Percentiles rank a stretch among this genome's conserved stretches.
These are phyloP conservation scores for Coelinius sp. DNA, from an alignment of 2,888 invertebrate genomes.

Conservation along the genomic window DNA sequence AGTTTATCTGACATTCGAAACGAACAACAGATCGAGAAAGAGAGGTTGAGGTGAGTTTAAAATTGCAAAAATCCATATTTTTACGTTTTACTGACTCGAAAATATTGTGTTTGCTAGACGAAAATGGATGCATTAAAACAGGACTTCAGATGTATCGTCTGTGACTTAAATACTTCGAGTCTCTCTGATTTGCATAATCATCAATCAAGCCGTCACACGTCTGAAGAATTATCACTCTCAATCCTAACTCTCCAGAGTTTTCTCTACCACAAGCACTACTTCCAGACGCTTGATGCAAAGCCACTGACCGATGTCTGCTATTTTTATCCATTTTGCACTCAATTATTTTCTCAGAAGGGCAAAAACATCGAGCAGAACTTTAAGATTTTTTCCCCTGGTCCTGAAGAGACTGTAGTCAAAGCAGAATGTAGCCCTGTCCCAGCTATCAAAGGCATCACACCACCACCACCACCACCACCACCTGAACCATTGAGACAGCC, in stretches of 20 bases:
- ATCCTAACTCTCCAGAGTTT: constrained; percentile 53
- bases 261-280: constrained; percentile 23
- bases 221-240: constrained; percentile 58
- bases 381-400: neutral
- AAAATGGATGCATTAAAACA: constrained; percentile 16
- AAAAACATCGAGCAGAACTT: neutral
- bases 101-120: neutral
- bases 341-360: neutral
- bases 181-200: constrained; percentile 56
- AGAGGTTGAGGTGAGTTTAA: neutral
- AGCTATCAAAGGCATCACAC: no score
- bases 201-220: constrained; percentile 55
- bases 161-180: constrained; percentile 51
- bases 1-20: neutral
- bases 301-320: neutral
- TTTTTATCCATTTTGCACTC: constrained; percentile 1
- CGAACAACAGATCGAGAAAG: neutral
- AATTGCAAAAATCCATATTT: neutral
- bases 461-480: no score
- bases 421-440: neutral
- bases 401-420: neutral
- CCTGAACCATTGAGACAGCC: neutral
- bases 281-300: neutral
- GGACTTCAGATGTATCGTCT: constrained; percentile 57
- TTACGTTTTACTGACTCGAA: neutral